Evolutionary conservation across 1,140 invertebrate species (phyloP).

Genomic region (Hycleus cichorii): DNA sequence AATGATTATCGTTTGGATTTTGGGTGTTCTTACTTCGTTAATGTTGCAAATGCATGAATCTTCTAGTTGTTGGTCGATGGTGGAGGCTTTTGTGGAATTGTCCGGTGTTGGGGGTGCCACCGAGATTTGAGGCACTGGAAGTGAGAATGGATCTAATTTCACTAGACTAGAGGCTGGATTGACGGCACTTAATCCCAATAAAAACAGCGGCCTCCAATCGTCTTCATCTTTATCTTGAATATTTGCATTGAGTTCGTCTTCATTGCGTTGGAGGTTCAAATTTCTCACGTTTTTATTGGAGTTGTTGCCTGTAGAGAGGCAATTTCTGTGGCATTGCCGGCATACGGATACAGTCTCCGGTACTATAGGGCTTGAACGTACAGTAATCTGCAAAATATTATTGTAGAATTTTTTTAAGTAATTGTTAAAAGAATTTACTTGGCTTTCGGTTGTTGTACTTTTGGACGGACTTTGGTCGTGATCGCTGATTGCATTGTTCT

Average conservation of each 20-base stretch:
- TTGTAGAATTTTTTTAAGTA: not conserved
- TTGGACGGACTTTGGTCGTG: constrained; percentile 56
- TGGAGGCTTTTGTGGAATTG: constrained; percentile 20
- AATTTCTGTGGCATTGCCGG: constrained; percentile 65
- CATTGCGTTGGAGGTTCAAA: not conserved
- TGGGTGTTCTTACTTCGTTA: not conserved
- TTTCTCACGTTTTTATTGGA: not conserved
- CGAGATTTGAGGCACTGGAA: constrained; percentile 58
- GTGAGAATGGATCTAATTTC: constrained; percentile 49
- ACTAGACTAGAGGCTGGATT: constrained; percentile 55
- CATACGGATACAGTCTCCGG: constrained; percentile 57
- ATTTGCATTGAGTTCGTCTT: constrained; percentile 11
- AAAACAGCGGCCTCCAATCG: constrained; percentile 53
- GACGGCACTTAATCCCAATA: constrained; percentile 56
- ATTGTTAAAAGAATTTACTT: constrained; percentile 44
- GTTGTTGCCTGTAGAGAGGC: constrained; percentile 42
- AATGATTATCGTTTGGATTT: not conserved
- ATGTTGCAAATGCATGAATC: constrained; percentile 5
- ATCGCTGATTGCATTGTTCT: constrained; percentile 43
- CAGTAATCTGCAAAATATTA: constrained; percentile 50
- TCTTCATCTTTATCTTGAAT: constrained; percentile 28
- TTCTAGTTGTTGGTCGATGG: not conserved
- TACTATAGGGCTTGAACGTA: constrained; percentile 57
- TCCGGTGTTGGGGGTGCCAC: constrained; percentile 70
- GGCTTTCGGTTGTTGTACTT: constrained; percentile 64